These are phyloP conservation scores for Drosophila albomicans DNA, from an alignment of 1,140 invertebrate genomes.

Conservation along the genomic window DNA sequence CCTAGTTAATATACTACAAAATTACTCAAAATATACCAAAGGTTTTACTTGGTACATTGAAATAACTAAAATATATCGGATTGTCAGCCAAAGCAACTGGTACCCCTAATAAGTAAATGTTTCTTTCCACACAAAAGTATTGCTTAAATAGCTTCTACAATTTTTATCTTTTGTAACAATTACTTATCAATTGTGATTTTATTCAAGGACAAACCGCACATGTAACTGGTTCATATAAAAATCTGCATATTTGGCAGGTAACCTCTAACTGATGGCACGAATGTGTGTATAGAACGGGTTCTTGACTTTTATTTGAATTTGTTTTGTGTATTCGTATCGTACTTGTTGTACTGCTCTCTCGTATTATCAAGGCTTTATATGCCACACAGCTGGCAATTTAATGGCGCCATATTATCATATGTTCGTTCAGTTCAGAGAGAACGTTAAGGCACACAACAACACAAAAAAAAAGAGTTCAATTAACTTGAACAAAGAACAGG, in stretches of 20 bases:
- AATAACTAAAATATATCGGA: no score
- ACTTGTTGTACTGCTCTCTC: constrained; percentile 33
- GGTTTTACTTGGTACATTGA: no score
- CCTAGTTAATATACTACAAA: no score
- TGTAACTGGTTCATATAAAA: constrained; percentile 12
- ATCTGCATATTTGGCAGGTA: constrained; percentile 28
- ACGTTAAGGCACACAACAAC: constrained; percentile 4
- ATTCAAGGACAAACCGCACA: constrained; percentile 10
- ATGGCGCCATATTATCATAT: constrained; percentile 40
- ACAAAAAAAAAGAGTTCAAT: constrained; percentile 63
- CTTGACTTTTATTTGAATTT: constrained; percentile 28
- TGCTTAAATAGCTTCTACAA: no score
- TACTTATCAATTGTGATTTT: background rate
- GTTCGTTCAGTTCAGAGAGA: constrained; percentile 10
- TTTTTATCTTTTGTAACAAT: background rate
- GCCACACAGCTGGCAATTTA: constrained; percentile 44
- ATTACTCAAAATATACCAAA: no score
- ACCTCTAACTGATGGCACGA: constrained; percentile 15
- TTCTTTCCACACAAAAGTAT: no score
- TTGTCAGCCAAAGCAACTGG: no score
- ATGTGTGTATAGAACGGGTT: constrained; percentile 38
- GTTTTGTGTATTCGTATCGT: background rate
- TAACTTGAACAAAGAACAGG: constrained; percentile 75
- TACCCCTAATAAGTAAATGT: no score
- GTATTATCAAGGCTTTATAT: constrained; percentile 39